A percentile compares a stretch with the other conserved stretches of the same genome.
Evolutionary conservation across 2,113 vertebrate genomes (phyloP).

Genomic region (Platichthys stellatus): DNA sequence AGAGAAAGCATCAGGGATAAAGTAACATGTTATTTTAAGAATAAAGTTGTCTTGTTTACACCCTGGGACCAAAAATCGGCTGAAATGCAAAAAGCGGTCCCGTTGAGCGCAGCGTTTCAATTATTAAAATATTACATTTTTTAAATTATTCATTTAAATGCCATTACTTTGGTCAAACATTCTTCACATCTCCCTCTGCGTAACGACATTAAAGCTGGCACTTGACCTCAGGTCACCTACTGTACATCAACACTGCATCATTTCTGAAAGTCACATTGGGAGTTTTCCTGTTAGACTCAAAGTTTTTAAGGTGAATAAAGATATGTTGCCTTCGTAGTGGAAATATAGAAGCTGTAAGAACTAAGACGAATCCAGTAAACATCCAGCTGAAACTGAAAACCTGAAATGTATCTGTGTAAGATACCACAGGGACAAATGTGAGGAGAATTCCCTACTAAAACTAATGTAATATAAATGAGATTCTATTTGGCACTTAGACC

Average conservation of each 20-base stretch:
- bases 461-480: no score
- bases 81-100: slow-evolving; percentile 42
- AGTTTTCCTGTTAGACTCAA: not conserved
- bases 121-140: slow-evolving; percentile 61
- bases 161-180: slow-evolving; percentile 29
- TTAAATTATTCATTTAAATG: slow-evolving; percentile 64
- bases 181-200: slow-evolving; percentile 43
- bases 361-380: slow-evolving; percentile 9
- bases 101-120: slow-evolving; percentile 33
- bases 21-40: not conserved
- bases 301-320: not conserved
- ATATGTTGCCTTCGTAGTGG: not conserved
- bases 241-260: not conserved
- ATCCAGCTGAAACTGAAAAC: not conserved
- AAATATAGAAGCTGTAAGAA: not conserved
- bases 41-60: slow-evolving; percentile 39
- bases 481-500: no score
- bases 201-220: slow-evolving; percentile 37
- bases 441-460: not conserved
- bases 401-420: slow-evolving; percentile 1
- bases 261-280: not conserved
- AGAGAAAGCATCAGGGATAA: not conserved
- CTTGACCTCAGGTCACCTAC: slow-evolving; percentile 5
- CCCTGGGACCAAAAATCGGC: slow-evolving; percentile 36
- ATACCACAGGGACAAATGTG: not conserved